Evolutionary conservation across 1,140 invertebrate species (phyloP).

Genomic region (Drosophila pseudoananassae): DNA sequence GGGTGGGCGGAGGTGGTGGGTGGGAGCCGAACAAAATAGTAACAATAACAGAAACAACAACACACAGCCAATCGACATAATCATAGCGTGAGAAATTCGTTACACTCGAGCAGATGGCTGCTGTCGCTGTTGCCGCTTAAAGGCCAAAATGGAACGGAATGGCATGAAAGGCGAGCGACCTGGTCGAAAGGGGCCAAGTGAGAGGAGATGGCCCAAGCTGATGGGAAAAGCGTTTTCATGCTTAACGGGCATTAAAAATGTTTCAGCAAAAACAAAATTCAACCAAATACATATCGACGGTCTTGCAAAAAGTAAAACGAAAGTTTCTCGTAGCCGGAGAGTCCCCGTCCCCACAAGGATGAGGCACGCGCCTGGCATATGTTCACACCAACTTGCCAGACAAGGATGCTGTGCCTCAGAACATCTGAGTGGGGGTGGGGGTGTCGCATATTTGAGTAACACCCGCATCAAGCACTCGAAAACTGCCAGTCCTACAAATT

Average conservation of each 20-base stretch:
- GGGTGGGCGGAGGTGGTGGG: not conserved
- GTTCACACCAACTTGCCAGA: slow-evolving; percentile 78
- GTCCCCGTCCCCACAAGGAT: slow-evolving; percentile 11
- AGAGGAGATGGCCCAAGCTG: slow-evolving; percentile 17
- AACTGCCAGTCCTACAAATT: slow-evolving; percentile 70
- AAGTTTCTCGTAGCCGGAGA: not conserved
- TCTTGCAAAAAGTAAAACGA: slow-evolving; percentile 48
- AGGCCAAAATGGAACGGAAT: slow-evolving; percentile 52
- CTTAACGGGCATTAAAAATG: slow-evolving; percentile 80
- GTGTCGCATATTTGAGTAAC: slow-evolving; percentile 74
- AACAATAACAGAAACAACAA: slow-evolving; percentile 60
- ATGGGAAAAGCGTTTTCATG: slow-evolving; percentile 79
- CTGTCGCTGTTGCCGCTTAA: slow-evolving; percentile 55
- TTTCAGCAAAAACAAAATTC: slow-evolving; percentile 61
- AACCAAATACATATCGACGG: slow-evolving; percentile 45
- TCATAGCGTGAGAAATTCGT: slow-evolving; percentile 83
- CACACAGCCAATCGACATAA: slow-evolving; percentile 78
- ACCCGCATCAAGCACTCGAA: slow-evolving; percentile 74
- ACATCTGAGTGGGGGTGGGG: not conserved
- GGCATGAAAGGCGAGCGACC: slow-evolving; percentile 20
- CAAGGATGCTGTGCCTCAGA: not conserved
- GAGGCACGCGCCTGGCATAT: slow-evolving; percentile 78
- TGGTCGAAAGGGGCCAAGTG: slow-evolving; percentile 12
- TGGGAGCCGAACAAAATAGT: slow-evolving; percentile 47
- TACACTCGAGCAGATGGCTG: slow-evolving; percentile 73